These are phyloP conservation scores for Drosophila sp. DNA, from an alignment of 1,140 invertebrate genomes.

Conservation along the genomic window DNA sequence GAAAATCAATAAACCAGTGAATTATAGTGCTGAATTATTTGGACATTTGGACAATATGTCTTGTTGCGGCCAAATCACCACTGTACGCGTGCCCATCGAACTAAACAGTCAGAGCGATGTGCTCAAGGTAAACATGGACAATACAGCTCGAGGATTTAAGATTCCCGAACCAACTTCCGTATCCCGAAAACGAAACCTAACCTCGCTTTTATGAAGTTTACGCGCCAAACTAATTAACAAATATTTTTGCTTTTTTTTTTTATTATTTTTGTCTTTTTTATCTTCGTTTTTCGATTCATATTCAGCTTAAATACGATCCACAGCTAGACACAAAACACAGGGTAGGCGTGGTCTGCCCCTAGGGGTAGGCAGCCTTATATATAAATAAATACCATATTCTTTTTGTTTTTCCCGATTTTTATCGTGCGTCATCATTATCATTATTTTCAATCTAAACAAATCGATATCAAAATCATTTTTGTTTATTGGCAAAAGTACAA, in stretches of 20 bases:
- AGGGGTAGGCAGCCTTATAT: slow-evolving; percentile 51
- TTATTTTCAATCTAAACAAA: slow-evolving; percentile 56
- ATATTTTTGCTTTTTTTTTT: slow-evolving; percentile 51
- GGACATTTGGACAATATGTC: slow-evolving; percentile 85
- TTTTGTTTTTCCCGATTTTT: slow-evolving; percentile 4
- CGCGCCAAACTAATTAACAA: slow-evolving; percentile 60
- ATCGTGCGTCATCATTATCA: slow-evolving; percentile 61
- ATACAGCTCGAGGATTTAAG: background rate
- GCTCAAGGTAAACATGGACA: slow-evolving; percentile 88
- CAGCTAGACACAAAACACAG: slow-evolving; percentile 72
- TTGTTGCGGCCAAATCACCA: slow-evolving; percentile 88
- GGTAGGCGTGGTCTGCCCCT: slow-evolving; percentile 70
- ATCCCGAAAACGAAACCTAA: slow-evolving; percentile 23
- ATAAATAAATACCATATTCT: too few relatives aligned
- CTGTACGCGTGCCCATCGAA: slow-evolving; percentile 90
- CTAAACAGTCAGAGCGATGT: slow-evolving; percentile 91
- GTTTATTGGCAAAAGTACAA: slow-evolving; percentile 24
- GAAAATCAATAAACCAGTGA: slow-evolving; percentile 37
- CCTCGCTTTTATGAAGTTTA: slow-evolving; percentile 41
- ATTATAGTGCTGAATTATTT: slow-evolving; percentile 23
- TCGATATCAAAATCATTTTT: slow-evolving; percentile 47
- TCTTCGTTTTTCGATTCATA: slow-evolving; percentile 25
- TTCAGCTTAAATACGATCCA: slow-evolving; percentile 80
- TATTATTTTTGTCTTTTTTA: slow-evolving; percentile 31
- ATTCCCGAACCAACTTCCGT: background rate